Evolutionary conservation across 1,140 invertebrate species (phyloP).

Genomic region (Nilaparvata lugens): DNA sequence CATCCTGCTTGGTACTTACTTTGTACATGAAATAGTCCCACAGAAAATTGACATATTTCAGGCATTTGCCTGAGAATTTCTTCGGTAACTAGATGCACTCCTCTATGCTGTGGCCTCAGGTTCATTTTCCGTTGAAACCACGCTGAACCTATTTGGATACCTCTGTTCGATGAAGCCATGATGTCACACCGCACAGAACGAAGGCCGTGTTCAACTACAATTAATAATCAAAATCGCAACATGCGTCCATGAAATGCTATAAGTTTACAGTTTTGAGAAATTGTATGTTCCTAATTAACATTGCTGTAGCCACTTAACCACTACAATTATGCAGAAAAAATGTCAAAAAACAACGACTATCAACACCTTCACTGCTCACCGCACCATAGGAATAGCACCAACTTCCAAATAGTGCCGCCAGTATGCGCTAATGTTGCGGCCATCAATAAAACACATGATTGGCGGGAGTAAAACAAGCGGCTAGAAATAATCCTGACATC

Average conservation of each 20-base stretch:
- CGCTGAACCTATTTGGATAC: slow-evolving; percentile 85
- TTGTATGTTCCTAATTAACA: slow-evolving; percentile 15
- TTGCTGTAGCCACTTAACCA: slow-evolving; percentile 1
- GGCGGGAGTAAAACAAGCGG: slow-evolving; percentile 11
- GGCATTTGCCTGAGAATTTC: slow-evolving; percentile 89
- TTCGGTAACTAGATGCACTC: slow-evolving; percentile 90
- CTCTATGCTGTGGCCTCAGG: slow-evolving; percentile 84
- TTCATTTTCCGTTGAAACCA: slow-evolving; percentile 97
- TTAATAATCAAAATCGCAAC: slow-evolving; percentile 3
- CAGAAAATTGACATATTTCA: slow-evolving; percentile 83
- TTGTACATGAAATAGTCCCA: slow-evolving; percentile 91
- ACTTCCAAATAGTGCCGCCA: slow-evolving; percentile 10
- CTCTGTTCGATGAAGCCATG: slow-evolving; percentile 77
- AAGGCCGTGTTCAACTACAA: slow-evolving; percentile 5
- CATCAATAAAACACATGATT: slow-evolving; percentile 22
- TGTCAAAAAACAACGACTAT: slow-evolving; percentile 6
- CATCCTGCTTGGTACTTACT: slow-evolving; percentile 57
- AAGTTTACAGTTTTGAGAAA: slow-evolving; percentile 13
- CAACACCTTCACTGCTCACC: slow-evolving; percentile 11
- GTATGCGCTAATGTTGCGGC: slow-evolving; percentile 11
- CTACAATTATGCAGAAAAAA: slow-evolving; percentile 4
- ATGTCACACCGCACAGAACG: slow-evolving; percentile 31
- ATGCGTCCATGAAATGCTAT: slow-evolving; percentile 25
- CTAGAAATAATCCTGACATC: background rate
- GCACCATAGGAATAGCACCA: slow-evolving; percentile 16